Percentiles rank a stretch among this genome's conserved stretches.
These are phyloP conservation scores for Palythoa heliodiscus DNA, from an alignment of 92 coral and sea anemone species.

Conservation along the genomic window DNA sequence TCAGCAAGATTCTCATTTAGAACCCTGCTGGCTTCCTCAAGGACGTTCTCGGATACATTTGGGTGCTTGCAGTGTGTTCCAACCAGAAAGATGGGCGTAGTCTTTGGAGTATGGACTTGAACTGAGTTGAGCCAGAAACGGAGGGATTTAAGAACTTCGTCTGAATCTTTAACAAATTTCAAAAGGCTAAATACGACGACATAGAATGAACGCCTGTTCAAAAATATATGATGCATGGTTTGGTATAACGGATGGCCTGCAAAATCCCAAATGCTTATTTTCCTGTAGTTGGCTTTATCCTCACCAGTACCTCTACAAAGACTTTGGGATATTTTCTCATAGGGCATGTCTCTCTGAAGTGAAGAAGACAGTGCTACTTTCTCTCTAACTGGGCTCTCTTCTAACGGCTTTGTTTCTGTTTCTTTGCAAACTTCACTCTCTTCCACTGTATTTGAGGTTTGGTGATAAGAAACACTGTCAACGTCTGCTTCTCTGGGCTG, in stretches of 20 bases:
- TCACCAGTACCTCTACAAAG: constrained; percentile 37
- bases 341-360: constrained; percentile 51
- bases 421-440: not conserved
- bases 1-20: constrained; percentile 32
- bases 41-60: constrained; percentile 26
- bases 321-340: constrained; percentile 38
- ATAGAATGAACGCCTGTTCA: constrained; percentile 65
- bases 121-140: constrained; percentile 79
- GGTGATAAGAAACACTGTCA: not conserved
- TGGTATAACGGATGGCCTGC: constrained; percentile 79
- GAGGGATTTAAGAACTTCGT: constrained; percentile 16
- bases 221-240: constrained; percentile 78
- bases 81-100: constrained; percentile 68
- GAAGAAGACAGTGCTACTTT: not conserved
- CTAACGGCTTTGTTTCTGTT: not conserved
- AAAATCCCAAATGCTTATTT: constrained; percentile 75
- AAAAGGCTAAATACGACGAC: constrained; percentile 61
- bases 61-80: constrained; percentile 59
- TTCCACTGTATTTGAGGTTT: not conserved
- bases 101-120: constrained; percentile 65
- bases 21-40: constrained; percentile 30
- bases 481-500: not conserved
- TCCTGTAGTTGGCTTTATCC: constrained; percentile 22
- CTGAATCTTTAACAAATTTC: constrained; percentile 15
- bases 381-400: not conserved